Conservation (phyloP, 2,113 vertebrate genomes). For the Thinocorus orbignyianus region DNA sequence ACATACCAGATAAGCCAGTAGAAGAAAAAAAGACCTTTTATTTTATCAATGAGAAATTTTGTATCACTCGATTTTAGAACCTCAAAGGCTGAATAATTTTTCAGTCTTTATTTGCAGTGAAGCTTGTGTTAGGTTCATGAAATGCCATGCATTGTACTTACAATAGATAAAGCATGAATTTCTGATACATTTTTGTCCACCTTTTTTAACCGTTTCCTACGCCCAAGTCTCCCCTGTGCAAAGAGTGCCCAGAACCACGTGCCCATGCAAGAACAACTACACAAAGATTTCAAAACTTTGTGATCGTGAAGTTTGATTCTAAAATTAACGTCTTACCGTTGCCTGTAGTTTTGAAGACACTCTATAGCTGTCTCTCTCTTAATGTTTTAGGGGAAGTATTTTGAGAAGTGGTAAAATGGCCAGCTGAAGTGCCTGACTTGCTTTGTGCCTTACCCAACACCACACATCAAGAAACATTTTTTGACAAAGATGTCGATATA, state of each 20-base stretch:
- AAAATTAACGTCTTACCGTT: background rate
- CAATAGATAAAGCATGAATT: background rate
- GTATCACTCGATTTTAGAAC: background rate
- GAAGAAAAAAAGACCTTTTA: background rate
- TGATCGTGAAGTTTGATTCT: background rate
- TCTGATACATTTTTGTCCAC: background rate
- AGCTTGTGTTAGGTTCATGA: background rate
- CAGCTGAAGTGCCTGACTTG: background rate
- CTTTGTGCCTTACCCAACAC: background rate
- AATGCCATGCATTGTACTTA: background rate
- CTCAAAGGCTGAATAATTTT: background rate
- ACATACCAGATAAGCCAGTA: background rate
- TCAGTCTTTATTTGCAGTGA: background rate
- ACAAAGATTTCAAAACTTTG: background rate
- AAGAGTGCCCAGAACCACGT: background rate
- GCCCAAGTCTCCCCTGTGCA: background rate
- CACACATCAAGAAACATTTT: background rate
- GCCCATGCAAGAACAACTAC: background rate
- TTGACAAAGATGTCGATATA: background rate
- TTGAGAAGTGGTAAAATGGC: background rate
- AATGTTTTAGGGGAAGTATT: background rate
- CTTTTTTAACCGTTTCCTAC: background rate
- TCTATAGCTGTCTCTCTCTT: background rate
- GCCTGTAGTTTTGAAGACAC: background rate
- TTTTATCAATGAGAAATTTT: background rate